Base-by-base conservation (phyloP, 23 tunicate genomes). In the Diplosoma virens region DNA sequence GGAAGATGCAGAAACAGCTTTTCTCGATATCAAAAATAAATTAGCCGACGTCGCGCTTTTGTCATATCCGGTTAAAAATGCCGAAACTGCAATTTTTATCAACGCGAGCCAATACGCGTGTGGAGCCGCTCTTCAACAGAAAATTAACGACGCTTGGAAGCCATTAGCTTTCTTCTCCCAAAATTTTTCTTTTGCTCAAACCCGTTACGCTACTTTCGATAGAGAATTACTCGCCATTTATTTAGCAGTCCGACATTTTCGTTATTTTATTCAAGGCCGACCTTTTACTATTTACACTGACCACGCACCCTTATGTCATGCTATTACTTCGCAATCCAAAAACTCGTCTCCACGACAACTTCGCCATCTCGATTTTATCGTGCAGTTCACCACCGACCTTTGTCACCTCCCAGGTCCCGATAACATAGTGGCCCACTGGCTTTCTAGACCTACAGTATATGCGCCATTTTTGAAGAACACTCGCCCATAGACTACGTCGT, bases 251-350 rank as follows among this genome's bases (percentile, higher is more conserved):
- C 52, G 53, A 2, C 75, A 68, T 27, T 68, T 68, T 35, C 75
- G 75, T 25, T 26, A 68, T 21, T 68, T 68, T 36, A 9, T 68
- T 24, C 54, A 68, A 35, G 75, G 75, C 27, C 75, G 54, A 6
- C 30, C 21, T 2, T 68, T 68, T 26, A 68, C 54, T 3, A 28
- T 68, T 11, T 63, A 5, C 36, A 28, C 69, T 4, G 75, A 68
- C 22, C 53, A 68, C 24, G 9, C 5, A 9, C 75, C 53, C 54
- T 54, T 35, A 55, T n/a, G n/a, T n/a, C n/a, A 41, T 14, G 50
- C 50, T 41, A 41, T 41, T 41, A 7, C 50, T 14, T 41, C 50
- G 9, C 50, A 9, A 7, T 14, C 14, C 14, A 41, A 41, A 14
- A 14, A 41, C 14, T 9, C 50, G 50, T 14, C 50, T 7, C 11